Evolutionary conservation across 1,140 invertebrate genomes (phyloP), one percentile per base, ranked within the genome.

Genomic region (Orius laevigatus): DNA sequence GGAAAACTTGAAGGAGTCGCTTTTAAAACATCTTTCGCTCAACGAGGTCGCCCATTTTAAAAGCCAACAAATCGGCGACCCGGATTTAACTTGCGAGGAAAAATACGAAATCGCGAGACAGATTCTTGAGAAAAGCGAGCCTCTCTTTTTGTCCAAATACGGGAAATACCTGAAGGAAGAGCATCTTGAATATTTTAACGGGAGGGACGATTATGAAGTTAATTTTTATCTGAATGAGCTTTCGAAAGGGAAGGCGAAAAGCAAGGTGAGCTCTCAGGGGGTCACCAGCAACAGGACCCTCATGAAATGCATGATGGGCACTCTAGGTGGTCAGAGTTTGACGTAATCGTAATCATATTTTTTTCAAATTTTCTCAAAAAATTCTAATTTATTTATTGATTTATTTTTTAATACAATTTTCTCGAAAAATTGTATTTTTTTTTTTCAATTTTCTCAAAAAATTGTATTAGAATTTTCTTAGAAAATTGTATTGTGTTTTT

Each of bases 61-160:
- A 47, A 82, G 77, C 59, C 81, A 89, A 60, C 84, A 88, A 66
- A 68, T 76, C 48, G 73, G 74, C 55, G 82, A 88, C 60, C 69
- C 70, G 5, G 83, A 90, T 58, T 61, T 89, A 35, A 71, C 67
- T 1, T 60, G 65, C 2, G 57, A 64, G 9, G 77, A 91, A 58
- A 90, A 88, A 64, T 63, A 68, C 57, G 57, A 67, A 53, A 81
- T 85, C 48, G 82, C 81, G 0, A 55, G 59, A 44, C 65, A 78
- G 39, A 53, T 82, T n/a, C 75, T 82, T 25, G 59, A 70, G 19
- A 71, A 74, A 56, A 84, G 73, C 57, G 71, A 74, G 6, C 65
- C 65, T 11, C 66, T 68, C 25, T 93, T 92, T 63, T 62, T 92
- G 1, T 63, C 71, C 8, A 74, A 78, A 54, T 92, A 88, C 66